A percentile compares a stretch with the other conserved stretches of the same genome.
Evolutionary conservation across 1,140 invertebrate species (phyloP).

Genomic region (Papilio dardanus): DNA sequence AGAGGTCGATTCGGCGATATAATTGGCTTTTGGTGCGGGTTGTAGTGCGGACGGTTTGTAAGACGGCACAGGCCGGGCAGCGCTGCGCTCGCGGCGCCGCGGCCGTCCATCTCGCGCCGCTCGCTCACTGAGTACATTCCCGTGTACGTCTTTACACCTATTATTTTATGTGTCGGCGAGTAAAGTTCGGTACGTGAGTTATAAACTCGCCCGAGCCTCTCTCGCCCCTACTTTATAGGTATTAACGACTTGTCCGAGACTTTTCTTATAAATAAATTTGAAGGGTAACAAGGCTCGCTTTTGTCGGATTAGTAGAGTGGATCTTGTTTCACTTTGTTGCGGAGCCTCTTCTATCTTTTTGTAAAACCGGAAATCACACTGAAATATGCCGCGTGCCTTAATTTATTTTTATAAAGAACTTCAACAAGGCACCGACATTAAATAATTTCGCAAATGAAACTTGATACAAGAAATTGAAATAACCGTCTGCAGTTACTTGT

Average conservation of each 20-base stretch:
- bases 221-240: constrained; percentile 82
- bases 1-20: constrained; percentile 34
- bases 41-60: neutral
- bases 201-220: constrained; percentile 81
- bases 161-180: constrained; percentile 82
- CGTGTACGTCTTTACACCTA: constrained; percentile 83
- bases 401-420: constrained; percentile 39
- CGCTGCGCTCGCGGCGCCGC: constrained; percentile 47
- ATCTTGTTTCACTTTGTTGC: constrained; percentile 82
- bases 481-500: neutral
- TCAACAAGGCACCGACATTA: neutral
- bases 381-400: constrained; percentile 46
- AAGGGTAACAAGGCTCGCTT: constrained; percentile 82
- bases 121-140: constrained; percentile 81
- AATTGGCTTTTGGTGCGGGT: neutral
- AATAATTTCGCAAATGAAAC: neutral
- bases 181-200: constrained; percentile 83
- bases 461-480: neutral
- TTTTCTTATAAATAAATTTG: constrained; percentile 83
- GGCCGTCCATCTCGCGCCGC: constrained; percentile 69
- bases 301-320: constrained; percentile 82
- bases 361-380: constrained; percentile 68
- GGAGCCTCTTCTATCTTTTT: constrained; percentile 74
- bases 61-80: neutral
- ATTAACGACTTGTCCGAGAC: constrained; percentile 82